Base-by-base conservation (phyloP, 2,113 vertebrate genomes). In the Acanthisitta chloris region DNA sequence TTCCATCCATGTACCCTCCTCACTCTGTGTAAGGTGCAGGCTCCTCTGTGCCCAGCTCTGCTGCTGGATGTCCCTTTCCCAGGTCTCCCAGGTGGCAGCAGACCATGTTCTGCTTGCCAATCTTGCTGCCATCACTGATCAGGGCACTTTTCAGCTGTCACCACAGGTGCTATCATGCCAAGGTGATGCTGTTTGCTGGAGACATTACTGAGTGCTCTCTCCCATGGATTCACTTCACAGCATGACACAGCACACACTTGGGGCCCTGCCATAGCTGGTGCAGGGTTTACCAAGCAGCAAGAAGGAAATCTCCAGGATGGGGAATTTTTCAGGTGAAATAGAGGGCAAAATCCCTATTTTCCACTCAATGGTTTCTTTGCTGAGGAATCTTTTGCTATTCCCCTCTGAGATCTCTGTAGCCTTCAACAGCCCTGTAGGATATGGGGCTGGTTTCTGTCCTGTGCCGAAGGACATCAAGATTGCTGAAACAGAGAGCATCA, bases 401-500 rank as follows among this genome's bases (percentile, higher is more conserved):
- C 54, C 13, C 28, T n/a, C 26, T 20, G 55, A 84, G 8, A 38
- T 24, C 38, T 62, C 42, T 2, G 0, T 3, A 43, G 26, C 29
- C 49, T 45, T 15, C 38, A 36, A 1, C 15, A 46, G 31, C 29
- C 13, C 14, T 33, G 55, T 4, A 1, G 14, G 21, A 3, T 3
- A 2, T 1, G 15, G 71, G 67, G 36, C 45, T 66, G 52, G 8
- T 31, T 74, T 25, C 16, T 7, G 23, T 17, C 40, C 43, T 8
- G 33, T 23, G 55, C 42, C 6, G 45, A 40, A 31, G 29, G 31
- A 33, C 6, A 1, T 6, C 0, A 1, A 61, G 28, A 17, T 1
- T 19, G 55, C 31, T 38, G 48, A 21, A 38, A 31, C 15, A 0
- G 65, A 14, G 57, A 49, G 52, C 54, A 40, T 12, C 42, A 8